Evolutionary conservation across 2,797 vertebrate genomes (phyloP), one percentile per base, ranked within the genome.

Genomic region (Pampus argenteus): DNA sequence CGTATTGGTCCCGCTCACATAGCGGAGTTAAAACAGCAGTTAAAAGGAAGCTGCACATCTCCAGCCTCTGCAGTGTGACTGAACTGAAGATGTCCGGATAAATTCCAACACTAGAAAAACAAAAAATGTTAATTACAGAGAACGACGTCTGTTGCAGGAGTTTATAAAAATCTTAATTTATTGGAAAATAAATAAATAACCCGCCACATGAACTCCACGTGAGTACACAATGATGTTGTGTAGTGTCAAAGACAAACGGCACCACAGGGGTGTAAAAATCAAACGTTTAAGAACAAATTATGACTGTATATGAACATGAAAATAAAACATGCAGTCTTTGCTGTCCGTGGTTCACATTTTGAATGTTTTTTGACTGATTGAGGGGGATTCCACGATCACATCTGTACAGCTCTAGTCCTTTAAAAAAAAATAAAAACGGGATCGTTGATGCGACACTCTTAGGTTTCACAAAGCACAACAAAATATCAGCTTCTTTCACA

Each of bases 1-100:
- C 85, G 92, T 4, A 75, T 94, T 2, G 11, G 86, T 36, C 94
- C 95, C 0, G 55, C 82, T 66, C 88, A 94, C 47, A 94, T 95
- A 8, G 60, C 84, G 3, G 80, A 90, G 63, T 25, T 95, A 48
- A 88, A 70, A 49, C 69, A 20, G 8, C 71, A 70, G 50, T 60
- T 95, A 25, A 84, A 83, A 36, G 76, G 86, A 65, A 34, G 55
- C 3, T 1, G 20, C 25, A 1, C 52, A 2, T 36, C 68, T 58
- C 17, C 57, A 4, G 47, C 57, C 10, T 18, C 72, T 17, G 51
- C 61, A 36, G 13, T 44, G 22, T 44, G 15, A 71, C 23, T 3
- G 40, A 20, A 58, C n/a, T 8, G 38, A 62, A 62, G 42, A 18
- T n/a, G 20, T 5, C 9, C 4, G 18, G 10, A n/a, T 10, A 48